Evolutionary conservation across 2,888 invertebrate species (phyloP), one percentile per base, ranked within the genome.

Genomic region (Micropterix aruncella): DNA sequence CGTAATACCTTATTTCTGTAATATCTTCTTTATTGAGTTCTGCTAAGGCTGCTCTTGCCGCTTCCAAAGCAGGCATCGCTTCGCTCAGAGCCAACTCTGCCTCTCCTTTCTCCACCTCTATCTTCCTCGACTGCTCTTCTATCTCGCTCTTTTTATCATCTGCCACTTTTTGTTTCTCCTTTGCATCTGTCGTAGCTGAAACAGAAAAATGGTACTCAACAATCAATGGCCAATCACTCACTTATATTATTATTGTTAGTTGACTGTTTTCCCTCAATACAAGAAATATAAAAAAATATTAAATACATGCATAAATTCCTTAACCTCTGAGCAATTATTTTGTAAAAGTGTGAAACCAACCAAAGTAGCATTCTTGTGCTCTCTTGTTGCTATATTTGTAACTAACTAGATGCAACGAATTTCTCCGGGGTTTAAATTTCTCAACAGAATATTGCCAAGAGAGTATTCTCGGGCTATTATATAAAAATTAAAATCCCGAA

Each of bases 11-110:
- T 51, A 93, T 92, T 68, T 94, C 92, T 16, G 91, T 91, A 52
- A 94, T 92, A 55, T 93, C 93, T 1, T 82, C 77, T 63, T 92
- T 92, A 42, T 92, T 89, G 39, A 94, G 66, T 51, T 90, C 87
- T 0, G 81, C 75, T 0, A 94, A 68, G 0, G 93, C 92, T 12
- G 79, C 56, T 46, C 85, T 71, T 0, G 93, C 92, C 7, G 79
- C 79, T 55, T 90, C 88, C 1, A 94, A 65, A 0, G 84, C 90
- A 0, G 93, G 93, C 57, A 93, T 62, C 0, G 92, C 93, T 37
- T 82, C 85, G 0, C 79, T 79, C 41, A 94, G 62, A 1, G 79
- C 83, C 51, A 77, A 80, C 57, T 88, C 88, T 0, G 92, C 93
- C 40, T 92, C 92, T 0, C 74, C 74, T 60, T 91, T 88, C 60